Conservation (phyloP, 2,888 invertebrate species). For the Leptinotarsa rubiginosa region DNA sequence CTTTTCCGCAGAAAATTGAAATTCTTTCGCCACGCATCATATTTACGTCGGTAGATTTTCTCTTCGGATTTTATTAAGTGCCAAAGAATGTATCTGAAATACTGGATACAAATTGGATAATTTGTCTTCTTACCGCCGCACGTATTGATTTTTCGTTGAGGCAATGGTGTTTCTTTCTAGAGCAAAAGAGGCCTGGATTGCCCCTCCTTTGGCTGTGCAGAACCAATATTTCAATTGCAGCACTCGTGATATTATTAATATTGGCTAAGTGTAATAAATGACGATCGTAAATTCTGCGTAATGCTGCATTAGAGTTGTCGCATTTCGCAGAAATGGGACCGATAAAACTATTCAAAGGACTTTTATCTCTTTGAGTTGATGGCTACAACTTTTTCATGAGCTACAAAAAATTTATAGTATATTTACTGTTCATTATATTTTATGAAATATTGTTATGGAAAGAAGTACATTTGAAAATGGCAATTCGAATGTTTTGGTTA, state of each 20-base stretch:
- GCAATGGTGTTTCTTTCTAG: conserved; percentile 32
- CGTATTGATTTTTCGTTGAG: conserved; percentile 45
- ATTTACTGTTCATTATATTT: too few species aligned
- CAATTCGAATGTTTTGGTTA: too few species aligned
- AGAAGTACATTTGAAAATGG: too few species aligned
- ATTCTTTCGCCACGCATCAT: conserved; percentile 50
- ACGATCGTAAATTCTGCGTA: conserved; percentile 14
- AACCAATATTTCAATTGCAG: conserved; percentile 33
- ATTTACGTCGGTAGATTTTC: conserved; percentile 43
- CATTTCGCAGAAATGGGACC: background rate
- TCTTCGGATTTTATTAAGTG: conserved; percentile 59
- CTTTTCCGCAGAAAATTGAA: conserved; percentile 38
- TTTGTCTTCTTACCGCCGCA: conserved; percentile 57
- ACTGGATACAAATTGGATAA: conserved; percentile 61
- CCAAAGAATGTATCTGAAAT: conserved; percentile 58
- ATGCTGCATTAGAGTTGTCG: conserved; percentile 12
- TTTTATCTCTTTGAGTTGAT: conserved; percentile 3
- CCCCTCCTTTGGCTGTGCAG: conserved; percentile 26
- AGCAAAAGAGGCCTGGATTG: conserved; percentile 20
- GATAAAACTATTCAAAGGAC: conserved; percentile 6
- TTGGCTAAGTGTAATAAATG: conserved; percentile 23
- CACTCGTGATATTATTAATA: conserved; percentile 34
- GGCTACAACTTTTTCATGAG: background rate
- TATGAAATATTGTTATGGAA: too few species aligned
- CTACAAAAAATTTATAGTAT: too few species aligned